Evolutionary conservation across 2,888 invertebrate species (phyloP), one percentile per base, ranked within the genome.

Genomic region (Drosophila gaucha): DNA sequence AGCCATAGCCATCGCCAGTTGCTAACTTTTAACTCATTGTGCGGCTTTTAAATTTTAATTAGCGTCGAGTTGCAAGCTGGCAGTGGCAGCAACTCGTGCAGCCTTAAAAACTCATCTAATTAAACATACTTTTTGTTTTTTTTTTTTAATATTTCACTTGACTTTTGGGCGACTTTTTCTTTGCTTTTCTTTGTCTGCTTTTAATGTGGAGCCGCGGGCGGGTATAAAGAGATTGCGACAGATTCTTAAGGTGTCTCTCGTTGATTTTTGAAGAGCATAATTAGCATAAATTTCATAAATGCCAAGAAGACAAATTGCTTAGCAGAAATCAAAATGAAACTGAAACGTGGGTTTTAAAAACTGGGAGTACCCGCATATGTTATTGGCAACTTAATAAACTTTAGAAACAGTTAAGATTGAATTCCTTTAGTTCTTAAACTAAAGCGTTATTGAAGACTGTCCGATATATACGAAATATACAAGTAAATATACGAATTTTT

Each of bases 1-100:
- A 31, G 22, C 20, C 36, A 20, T 35, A 38, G 59, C 85, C 79
- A 50, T 67, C 59, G 58, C 74, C 56, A 64, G 73, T 70, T 76
- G 76, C 78, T 83, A 83, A 85, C 86, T 88, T 88, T 83, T 67
- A 65, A 75, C 88, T 86, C 86, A 83, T 83, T 88, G 88, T 84
- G 84, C 80, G 84, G 83, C 78, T 88, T 83, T 83, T 88, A 86
- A 83, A 88, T 86, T 88, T 85, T 88, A 85, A 85, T 85, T 85
- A 88, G 78, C 88, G 77, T 52, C 77, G 82, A 84, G 74, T 66
- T 72, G 67, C 74, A 68, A 62, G 58, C 68, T 52, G 69, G 28
- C 28, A 43, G 51, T 58, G 62, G 74, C 66, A 67, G 64, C 67
- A 43, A 56, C 67, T 56, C 55, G 43, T 20, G 65, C 55, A 54